Base-by-base conservation (phyloP, 2,113 vertebrate genomes). In the Gymnocephalus cernua region DNA sequence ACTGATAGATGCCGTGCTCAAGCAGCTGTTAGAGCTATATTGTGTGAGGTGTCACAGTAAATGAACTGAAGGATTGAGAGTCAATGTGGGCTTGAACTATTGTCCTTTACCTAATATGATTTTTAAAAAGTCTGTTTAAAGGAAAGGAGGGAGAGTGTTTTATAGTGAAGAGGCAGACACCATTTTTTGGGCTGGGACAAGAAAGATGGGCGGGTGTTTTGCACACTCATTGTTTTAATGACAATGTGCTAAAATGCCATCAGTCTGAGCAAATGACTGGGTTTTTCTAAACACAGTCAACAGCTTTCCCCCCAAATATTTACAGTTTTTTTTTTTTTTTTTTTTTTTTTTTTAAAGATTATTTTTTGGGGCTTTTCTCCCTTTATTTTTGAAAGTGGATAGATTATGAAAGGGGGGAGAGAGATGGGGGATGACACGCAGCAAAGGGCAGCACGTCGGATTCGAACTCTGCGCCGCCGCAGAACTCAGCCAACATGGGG, bases 1-100 rank as follows among this genome's bases (percentile, higher is more conserved):
- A 70, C 56, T 23, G 72, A 61, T 15, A 13, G 77, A 78, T 59
- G 19, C 21, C 4, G 12, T 41, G 53, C 72, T 77, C 56, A 2
- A 19, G 38, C n/a, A 54, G 35, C 62, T 19, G 66, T 38, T 53
- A 7, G n/a, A n/a, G 25, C 35, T 47, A 9, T 25, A 45, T 8
- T n/a, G 15, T 45, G 16, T 29, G 3, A 25, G n/a, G n/a, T 35
- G 35, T 72, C 21, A 21, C n/a, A 67, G 2, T 74, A 14, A 74
- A 61, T 32, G 3, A 13, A 15, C 5, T 14, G 32, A 47, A 16
- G 4, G 41, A 18, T 45, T 48, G 8, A 23, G 48, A 14, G 18
- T 5, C 32, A 41, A 16, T 25, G 56, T 61, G 14, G 32, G 25
- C 18, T 73, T 62, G 35, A 51, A 13, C 19, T 15, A 38, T 38